phyloP scores from a whole-genome alignment of 1,140 invertebrate genomes.

The Micrasema longulum region DNA sequence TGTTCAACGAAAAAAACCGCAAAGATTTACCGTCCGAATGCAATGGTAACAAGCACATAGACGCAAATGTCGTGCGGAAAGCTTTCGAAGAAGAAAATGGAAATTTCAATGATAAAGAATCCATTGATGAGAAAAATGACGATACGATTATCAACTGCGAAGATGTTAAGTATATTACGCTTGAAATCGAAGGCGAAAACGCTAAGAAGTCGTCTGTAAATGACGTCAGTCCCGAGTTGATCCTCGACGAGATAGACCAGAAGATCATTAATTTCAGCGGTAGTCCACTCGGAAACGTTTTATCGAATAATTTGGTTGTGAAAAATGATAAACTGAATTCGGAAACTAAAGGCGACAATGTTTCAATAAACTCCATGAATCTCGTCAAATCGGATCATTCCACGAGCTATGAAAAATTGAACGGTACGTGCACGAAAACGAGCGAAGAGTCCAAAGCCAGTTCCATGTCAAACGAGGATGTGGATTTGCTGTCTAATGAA shows the following conservation, averaged over 20 bases:
- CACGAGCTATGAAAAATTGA: conserved; percentile 49
- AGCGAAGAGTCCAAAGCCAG: conserved; percentile 50
- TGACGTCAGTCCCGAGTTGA: conserved; percentile 45
- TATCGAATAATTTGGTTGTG: conserved; percentile 26
- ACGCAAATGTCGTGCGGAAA: neutral
- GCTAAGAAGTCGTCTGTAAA: neutral
- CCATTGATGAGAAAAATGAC: conserved; percentile 2
- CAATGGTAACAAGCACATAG: conserved; percentile 27
- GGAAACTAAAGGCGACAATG: conserved; percentile 40
- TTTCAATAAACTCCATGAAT: conserved; percentile 43
- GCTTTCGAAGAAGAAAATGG: conserved; percentile 38
- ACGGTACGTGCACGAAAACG: conserved; percentile 46
- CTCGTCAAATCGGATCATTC: conserved; percentile 47
- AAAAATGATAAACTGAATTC: conserved; percentile 34
- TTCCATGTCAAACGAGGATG: conserved; percentile 49
- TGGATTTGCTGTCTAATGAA: conserved; percentile 41
- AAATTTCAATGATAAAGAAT: conserved; percentile 10
- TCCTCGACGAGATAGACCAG: conserved; percentile 41
- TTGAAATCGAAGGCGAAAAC: conserved; percentile 37
- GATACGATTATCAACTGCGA: conserved; percentile 18
- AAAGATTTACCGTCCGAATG: conserved; percentile 22
- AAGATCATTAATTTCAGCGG: conserved; percentile 43
- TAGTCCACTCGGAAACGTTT: neutral
- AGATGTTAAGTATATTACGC: conserved; percentile 16
- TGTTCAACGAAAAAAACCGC: conserved; percentile 25